Evolutionary conservation across 1,140 invertebrate genomes (phyloP).

Genomic region (Oreohelix idahoensis): DNA sequence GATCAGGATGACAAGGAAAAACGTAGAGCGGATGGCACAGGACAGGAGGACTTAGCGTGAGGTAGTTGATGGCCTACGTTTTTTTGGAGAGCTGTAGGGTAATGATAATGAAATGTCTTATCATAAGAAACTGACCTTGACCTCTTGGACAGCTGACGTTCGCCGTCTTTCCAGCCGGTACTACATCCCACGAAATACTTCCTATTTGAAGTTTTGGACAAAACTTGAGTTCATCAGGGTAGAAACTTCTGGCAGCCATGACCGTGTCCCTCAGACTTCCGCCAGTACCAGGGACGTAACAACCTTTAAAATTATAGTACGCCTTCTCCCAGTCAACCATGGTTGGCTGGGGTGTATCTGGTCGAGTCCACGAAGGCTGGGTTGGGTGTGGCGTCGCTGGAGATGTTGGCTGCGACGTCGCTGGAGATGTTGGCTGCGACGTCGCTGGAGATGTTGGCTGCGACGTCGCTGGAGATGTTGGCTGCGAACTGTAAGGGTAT

Average conservation of each 20-base stretch:
- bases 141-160: constrained; percentile 22
- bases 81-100: no score
- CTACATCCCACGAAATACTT: constrained; percentile 77
- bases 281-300: constrained; percentile 27
- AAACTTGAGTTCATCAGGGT: background rate
- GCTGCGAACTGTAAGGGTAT: no score
- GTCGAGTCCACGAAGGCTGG: background rate
- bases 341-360: background rate
- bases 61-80: no score
- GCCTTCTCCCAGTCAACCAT: constrained; percentile 20
- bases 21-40: no score
- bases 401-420: background rate
- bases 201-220: constrained; percentile 27
- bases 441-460: background rate
- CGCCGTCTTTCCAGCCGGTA: background rate
- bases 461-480: background rate
- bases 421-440: background rate
- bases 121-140: constrained; percentile 40
- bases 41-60: no score
- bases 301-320: constrained; percentile 23
- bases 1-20: no score
- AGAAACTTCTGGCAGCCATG: constrained; percentile 18
- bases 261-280: background rate
- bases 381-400: background rate
- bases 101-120: no score